Base-by-base conservation (phyloP, 2,113 vertebrate genomes). In the Sinocyclocheilus anophthalmus region DNA sequence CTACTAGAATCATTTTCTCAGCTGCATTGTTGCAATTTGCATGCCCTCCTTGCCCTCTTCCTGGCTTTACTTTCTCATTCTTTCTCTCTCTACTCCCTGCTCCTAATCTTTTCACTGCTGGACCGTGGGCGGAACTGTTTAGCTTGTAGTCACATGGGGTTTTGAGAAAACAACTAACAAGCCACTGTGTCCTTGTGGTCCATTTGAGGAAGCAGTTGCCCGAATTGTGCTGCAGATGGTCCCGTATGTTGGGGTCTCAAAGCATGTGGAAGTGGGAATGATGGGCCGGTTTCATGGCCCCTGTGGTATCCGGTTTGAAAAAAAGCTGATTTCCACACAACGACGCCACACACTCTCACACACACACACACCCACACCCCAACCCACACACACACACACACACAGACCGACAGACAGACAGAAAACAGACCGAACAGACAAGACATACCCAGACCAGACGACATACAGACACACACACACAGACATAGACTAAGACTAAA, bases 101-200 rank as follows among this genome's bases (percentile, higher is more conserved):
- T 45, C n/a, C n/a, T 33, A 84, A 3, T 42, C 81, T 83, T 83
- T 72, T 72, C 20, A 33, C 67, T 59, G n/a, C n/a, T n/a, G n/a
- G 81, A 73, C 81, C 82, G n/a, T 84, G 75, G 82, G 30, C 13
- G 12, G 33, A 55, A 73, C 14, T 42, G n/a, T 84, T 84, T 73
- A 84, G 50, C 82, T n/a, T 72, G 81, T 37, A 72, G 30, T 59
- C 69, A 73, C 81, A 82, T 37, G 81, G 1, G 48, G n/a, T n/a
- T n/a, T 11, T 5, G 30, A 84, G 82, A 69, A 84, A 57, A 84
- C 67, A 84, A 75, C 69, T 70, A 70, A 37, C 81, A 82, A 82
- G 53, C 9, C 63, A 37, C 80, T 30, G 80, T 81, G 24, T 33
- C 22, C 14, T 26, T 53, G n/a, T 69, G n/a, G 63, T 22, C 18